phyloP scores from a whole-genome alignment of 2,113 vertebrate genomes.

The Rhinolophus sinicus region DNA sequence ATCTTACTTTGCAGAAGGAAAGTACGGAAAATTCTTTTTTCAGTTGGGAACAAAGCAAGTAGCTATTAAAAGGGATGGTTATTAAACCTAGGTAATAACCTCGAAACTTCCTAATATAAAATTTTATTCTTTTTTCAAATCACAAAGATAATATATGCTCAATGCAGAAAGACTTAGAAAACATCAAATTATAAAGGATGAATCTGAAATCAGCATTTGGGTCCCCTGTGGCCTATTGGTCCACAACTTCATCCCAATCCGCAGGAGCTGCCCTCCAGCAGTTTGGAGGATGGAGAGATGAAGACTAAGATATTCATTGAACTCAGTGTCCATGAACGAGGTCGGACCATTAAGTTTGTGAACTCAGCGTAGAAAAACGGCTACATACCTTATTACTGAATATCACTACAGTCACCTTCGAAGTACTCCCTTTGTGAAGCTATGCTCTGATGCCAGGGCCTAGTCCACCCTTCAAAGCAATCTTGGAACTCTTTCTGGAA shows the following conservation, averaged over 20 bases:
- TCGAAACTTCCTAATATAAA: not conserved
- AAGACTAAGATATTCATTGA: not conserved
- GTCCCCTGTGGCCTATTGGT: not conserved
- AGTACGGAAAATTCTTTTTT: not conserved
- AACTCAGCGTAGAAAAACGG: too few relatives aligned
- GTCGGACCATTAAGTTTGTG: too few relatives aligned
- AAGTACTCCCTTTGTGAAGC: too few relatives aligned
- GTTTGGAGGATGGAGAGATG: not conserved
- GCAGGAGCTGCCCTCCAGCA: not conserved
- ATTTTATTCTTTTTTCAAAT: not conserved
- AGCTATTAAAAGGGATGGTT: not conserved
- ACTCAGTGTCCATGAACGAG: not conserved
- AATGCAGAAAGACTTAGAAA: not conserved
- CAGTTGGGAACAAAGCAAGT: not conserved
- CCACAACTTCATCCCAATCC: not conserved
- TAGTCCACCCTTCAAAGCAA: too few relatives aligned
- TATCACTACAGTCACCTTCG: too few relatives aligned
- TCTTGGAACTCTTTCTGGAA: too few relatives aligned
- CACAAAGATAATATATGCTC: not conserved
- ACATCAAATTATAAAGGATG: not conserved
- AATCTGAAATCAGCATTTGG: not conserved
- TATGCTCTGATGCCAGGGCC: too few relatives aligned
- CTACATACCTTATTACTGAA: too few relatives aligned
- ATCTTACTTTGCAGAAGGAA: not conserved
- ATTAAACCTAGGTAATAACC: not conserved